These are phyloP conservation scores for Branchinecta sandiegonensis DNA, from an alignment of 2,888 invertebrate genomes.

Conservation along the genomic window DNA sequence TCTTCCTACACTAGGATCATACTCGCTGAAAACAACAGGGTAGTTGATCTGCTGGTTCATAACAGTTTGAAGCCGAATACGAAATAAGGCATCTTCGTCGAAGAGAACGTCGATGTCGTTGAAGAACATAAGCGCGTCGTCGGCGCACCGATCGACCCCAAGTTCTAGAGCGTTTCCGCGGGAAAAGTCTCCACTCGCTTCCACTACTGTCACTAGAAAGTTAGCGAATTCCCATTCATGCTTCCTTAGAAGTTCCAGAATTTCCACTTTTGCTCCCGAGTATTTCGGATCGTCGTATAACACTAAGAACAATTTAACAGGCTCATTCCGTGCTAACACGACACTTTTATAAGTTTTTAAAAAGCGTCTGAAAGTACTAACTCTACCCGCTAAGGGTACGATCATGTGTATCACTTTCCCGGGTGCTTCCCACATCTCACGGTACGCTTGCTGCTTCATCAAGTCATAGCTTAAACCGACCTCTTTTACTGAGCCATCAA, in stretches of 20 bases:
- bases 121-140: conserved; percentile 66
- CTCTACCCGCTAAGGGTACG: conserved; percentile 70
- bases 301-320: conserved; percentile 52
- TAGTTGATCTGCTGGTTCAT: conserved; percentile 65
- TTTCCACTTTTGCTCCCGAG: conserved; percentile 34
- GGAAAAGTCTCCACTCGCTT: conserved; percentile 48
- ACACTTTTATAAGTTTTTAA: conserved; percentile 65
- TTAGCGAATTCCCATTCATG: conserved; percentile 1
- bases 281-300: conserved; percentile 41
- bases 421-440: conserved; percentile 25
- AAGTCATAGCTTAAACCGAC: not conserved
- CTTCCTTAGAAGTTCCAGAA: conserved; percentile 28
- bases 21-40: conserved; percentile 92
- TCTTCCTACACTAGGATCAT: conserved; percentile 47
- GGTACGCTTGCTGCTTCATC: not conserved
- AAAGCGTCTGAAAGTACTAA: conserved; percentile 65
- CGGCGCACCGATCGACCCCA: conserved; percentile 48
- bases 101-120: conserved; percentile 93
- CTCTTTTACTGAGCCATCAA: not conserved
- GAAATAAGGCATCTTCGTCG: conserved; percentile 51
- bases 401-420: conserved; percentile 53
- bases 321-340: conserved; percentile 47
- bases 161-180: conserved; percentile 66
- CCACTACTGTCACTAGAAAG: conserved; percentile 25
- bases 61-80: conserved; percentile 62